Conservation (phyloP, 2,888 invertebrate genomes). For the Dioctria rufipes region DNA sequence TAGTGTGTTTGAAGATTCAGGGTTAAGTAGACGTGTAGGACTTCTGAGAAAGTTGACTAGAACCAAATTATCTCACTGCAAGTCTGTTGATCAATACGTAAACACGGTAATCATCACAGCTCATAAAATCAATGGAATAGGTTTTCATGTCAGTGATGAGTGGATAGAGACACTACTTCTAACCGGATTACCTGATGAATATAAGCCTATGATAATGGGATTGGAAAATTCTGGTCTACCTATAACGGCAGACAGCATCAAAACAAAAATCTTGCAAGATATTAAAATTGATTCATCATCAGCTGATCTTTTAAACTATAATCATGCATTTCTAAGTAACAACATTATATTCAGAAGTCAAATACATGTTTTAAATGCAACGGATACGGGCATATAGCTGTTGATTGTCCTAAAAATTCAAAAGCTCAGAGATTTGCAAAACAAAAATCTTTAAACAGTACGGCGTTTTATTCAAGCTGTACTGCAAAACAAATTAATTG, state of each 20-base stretch:
- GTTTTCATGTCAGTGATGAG: constrained; percentile 54
- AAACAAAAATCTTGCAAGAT: not conserved
- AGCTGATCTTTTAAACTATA: too few relatives aligned
- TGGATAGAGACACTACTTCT: constrained; percentile 57
- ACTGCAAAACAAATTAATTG: too few relatives aligned
- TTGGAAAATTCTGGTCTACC: not conserved
- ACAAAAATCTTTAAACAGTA: too few relatives aligned
- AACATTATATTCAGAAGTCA: too few relatives aligned
- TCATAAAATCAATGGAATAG: constrained; percentile 49
- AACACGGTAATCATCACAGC: constrained; percentile 60
- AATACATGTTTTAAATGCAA: too few relatives aligned
- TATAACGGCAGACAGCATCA: constrained; percentile 52
- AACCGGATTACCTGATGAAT: constrained; percentile 56
- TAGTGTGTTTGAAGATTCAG: constrained; percentile 63
- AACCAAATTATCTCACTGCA: constrained; percentile 58
- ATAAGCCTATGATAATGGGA: not conserved
- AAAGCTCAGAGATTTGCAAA: too few relatives aligned
- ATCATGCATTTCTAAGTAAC: too few relatives aligned
- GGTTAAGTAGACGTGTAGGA: constrained; percentile 63
- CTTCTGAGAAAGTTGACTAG: constrained; percentile 61
- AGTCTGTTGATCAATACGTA: constrained; percentile 63
- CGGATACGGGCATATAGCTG: too few relatives aligned
- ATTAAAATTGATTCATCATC: too few relatives aligned
- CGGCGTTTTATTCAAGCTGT: too few relatives aligned
- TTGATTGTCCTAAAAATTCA: too few relatives aligned